Percentiles rank a stretch among this genome's conserved stretches.
These are phyloP conservation scores for Epinephelus awoara DNA, from an alignment of 2,797 vertebrate species.

Conservation along the genomic window DNA sequence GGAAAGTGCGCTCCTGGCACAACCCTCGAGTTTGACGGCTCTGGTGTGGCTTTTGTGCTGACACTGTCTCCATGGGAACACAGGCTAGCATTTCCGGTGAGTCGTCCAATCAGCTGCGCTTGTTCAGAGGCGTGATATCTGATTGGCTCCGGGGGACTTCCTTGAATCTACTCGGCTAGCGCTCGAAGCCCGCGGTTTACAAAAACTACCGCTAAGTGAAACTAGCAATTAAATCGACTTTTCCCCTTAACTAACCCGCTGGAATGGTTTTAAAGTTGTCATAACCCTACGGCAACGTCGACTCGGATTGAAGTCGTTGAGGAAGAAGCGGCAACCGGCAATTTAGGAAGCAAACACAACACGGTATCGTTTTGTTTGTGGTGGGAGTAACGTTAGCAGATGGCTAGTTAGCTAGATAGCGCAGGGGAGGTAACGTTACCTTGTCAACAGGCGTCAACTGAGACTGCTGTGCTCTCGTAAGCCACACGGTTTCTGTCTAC, in stretches of 20 bases:
- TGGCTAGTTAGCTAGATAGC: slow-evolving; percentile 52
- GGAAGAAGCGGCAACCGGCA: neutral
- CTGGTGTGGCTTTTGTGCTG: neutral
- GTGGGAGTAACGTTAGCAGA: slow-evolving; percentile 44
- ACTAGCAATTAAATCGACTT: neutral
- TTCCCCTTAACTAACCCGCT: rapidly evolving
- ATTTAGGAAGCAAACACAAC: neutral
- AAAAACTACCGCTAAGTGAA: slow-evolving; percentile 34
- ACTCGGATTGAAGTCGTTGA: neutral
- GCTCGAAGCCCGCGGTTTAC: slow-evolving; percentile 71
- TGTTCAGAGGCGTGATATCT: slow-evolving; percentile 25
- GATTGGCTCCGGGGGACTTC: slow-evolving; percentile 72
- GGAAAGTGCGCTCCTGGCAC: neutral
- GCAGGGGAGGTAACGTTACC: slow-evolving; percentile 63
- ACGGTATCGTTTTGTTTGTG: slow-evolving; percentile 35
- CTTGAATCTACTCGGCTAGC: slow-evolving; percentile 35
- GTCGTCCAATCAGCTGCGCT: slow-evolving; percentile 62
- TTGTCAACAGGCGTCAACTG: slow-evolving; percentile 71
- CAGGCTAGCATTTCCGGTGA: slow-evolving; percentile 46
- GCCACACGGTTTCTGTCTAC: neutral
- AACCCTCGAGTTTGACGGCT: no score
- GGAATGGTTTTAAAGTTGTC: no score
- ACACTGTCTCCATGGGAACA: slow-evolving; percentile 54
- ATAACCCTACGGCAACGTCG: neutral
- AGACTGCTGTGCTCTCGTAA: neutral